These are phyloP conservation scores for Ceratothoa steindachneri DNA, from an alignment of 2,888 invertebrate species.

Conservation along the genomic window DNA sequence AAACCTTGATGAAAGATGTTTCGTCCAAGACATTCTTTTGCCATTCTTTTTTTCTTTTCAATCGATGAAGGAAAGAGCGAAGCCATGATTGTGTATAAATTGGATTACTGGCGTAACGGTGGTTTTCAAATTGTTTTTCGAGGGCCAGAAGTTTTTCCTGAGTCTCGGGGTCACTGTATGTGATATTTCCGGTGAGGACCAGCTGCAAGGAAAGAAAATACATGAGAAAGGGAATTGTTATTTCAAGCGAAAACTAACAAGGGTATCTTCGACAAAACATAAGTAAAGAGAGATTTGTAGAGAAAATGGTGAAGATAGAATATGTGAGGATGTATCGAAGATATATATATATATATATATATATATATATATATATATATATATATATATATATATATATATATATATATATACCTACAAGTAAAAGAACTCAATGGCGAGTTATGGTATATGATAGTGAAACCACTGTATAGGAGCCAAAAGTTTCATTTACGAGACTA, in stretches of 20 bases:
- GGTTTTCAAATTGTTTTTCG: conserved; percentile 51
- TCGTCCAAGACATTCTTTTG: conserved; percentile 70
- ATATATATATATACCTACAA: too few relatives aligned
- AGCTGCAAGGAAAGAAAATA: conserved; percentile 48
- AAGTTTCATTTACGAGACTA: too few relatives aligned
- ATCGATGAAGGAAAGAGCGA: conserved; percentile 72
- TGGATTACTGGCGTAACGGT: conserved; percentile 66
- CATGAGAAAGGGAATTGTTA: too few relatives aligned
- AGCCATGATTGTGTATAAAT: conserved; percentile 82
- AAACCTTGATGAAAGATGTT: conserved; percentile 66
- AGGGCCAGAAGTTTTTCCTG: conserved; percentile 30
- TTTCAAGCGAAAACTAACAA: too few relatives aligned
- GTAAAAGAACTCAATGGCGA: too few relatives aligned
- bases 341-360: too few relatives aligned
- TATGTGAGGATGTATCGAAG: too few relatives aligned
- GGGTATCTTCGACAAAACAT: too few relatives aligned
- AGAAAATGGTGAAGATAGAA: too few relatives aligned
- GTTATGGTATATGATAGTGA: too few relatives aligned
- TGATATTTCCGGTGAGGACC: conserved; percentile 50
- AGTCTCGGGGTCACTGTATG: conserved; percentile 49
- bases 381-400: background rate
- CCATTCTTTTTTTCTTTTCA: conserved; percentile 62
- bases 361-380: background rate
- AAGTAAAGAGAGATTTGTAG: too few relatives aligned
- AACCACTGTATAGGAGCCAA: too few relatives aligned